A percentile compares a stretch with the other conserved stretches of the same genome.
phyloP scores from a whole-genome alignment of 2,888 invertebrate genomes.

The Glyphotaelius pellucidus region DNA sequence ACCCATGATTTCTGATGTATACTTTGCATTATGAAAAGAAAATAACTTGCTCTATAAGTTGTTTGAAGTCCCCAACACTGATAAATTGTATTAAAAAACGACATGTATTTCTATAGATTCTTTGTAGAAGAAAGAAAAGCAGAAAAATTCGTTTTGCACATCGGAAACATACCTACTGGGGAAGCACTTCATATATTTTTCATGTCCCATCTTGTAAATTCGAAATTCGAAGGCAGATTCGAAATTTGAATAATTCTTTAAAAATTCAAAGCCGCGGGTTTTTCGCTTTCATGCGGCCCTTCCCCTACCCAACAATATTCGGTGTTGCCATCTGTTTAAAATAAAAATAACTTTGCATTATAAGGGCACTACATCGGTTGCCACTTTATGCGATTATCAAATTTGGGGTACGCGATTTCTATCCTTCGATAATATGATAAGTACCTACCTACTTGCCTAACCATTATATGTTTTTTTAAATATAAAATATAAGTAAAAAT shows the following conservation, averaged over 20 bases:
- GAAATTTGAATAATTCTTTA: slow-evolving; percentile 64
- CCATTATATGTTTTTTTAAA: not conserved
- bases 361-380: slow-evolving; percentile 49
- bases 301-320: slow-evolving; percentile 10
- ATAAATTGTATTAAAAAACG: not conserved
- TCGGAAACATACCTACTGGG: slow-evolving; percentile 1
- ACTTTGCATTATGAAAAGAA: not conserved
- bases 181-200: slow-evolving; percentile 53
- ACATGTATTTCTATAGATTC: too few relatives aligned
- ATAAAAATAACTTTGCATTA: slow-evolving; percentile 60
- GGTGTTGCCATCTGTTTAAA: slow-evolving; percentile 51
- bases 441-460: not conserved
- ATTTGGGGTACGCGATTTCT: slow-evolving; percentile 15
- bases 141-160: slow-evolving; percentile 12
- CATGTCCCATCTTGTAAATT: slow-evolving; percentile 39
- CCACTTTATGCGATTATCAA: slow-evolving; percentile 47
- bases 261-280: slow-evolving; percentile 60
- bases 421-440: not conserved
- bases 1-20: not conserved
- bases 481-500: not conserved
- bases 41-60: not conserved
- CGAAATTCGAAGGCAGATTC: slow-evolving; percentile 29
- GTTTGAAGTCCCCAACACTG: not conserved
- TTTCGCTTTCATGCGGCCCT: slow-evolving; percentile 38
- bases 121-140: not conserved